Base-by-base conservation (phyloP, 2,888 invertebrate genomes). In the Hirtodrosophila histrioides region DNA sequence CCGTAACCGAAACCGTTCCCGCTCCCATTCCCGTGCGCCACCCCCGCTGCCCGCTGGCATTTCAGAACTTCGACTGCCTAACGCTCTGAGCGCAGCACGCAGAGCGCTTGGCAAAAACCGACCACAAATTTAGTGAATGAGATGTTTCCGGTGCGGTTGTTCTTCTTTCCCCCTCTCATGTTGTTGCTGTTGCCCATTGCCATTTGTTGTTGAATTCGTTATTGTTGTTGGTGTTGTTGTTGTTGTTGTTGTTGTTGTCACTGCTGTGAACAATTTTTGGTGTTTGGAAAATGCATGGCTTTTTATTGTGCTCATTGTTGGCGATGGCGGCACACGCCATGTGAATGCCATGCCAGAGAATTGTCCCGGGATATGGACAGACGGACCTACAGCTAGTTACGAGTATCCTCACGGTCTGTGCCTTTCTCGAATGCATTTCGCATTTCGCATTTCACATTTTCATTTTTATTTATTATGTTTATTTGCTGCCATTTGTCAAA, bases 91-190 rank as follows among this genome's bases (percentile, higher is more conserved):
- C 46, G 45, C 67, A 48, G 66, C 27, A 45, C 50, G 58, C 69
- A 53, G 56, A 61, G 53, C 45, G 78, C 78, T 58, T 68, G 76
- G 85, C 85, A 81, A 73, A 74, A 79, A 76, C 67, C 78, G 84
- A 84, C 89, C 89, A 82, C 87, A 86, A 88, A 88, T 87, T 87
- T 84, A 86, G 89, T 88, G 89, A 88, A 87, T 87, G 89, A 87
- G 89, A 86, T 88, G 87, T 86, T 87, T 88, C 87, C 89, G 89
- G 75, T 88, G 88, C 82, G 85, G 88, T 88, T 82, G 88, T 85
- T 75, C 69, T 71, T 77, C 71, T 67, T 54, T 64, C 67, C 50
- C 46, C 49, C 61, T 46, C 48, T 63, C 39, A 33, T 61, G 60
- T 23, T 48, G 46, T 33, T 43, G 56, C 50, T 53, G 51, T 35